Evolutionary conservation across 2,113 vertebrate species (phyloP).

Genomic region (Leucoraja erinaceus): DNA sequence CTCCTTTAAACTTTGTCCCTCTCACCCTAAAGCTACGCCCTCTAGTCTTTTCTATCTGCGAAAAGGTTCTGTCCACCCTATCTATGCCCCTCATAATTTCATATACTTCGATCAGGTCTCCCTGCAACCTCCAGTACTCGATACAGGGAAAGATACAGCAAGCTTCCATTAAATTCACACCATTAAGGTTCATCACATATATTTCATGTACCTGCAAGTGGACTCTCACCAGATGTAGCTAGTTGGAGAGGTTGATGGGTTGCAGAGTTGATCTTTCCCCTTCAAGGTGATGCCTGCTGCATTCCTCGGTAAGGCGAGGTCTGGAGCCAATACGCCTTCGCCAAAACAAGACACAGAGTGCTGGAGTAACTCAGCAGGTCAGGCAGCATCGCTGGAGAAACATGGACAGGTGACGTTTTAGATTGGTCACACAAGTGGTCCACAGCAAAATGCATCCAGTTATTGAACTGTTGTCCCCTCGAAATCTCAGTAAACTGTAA

Average conservation of each 20-base stretch:
- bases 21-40: too few species aligned
- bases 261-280: background rate
- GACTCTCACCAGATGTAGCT: background rate
- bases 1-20: too few species aligned
- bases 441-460: background rate
- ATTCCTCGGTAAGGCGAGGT: background rate
- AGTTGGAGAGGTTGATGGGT: background rate
- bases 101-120: too few species aligned
- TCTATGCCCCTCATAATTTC: too few species aligned
- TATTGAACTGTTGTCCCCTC: background rate
- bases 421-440: background rate
- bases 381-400: too few species aligned
- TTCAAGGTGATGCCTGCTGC: background rate
- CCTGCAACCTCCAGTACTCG: too few species aligned
- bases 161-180: background rate
- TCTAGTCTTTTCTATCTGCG: too few species aligned
- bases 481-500: background rate
- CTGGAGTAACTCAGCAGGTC: too few species aligned
- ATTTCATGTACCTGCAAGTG: background rate
- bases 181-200: background rate
- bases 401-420: too few species aligned
- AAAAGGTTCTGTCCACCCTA: too few species aligned
- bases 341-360: too few species aligned
- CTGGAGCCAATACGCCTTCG: background rate
- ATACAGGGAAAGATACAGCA: background rate